A percentile compares a stretch with the other conserved stretches of the same genome.
Evolutionary conservation across 2,113 vertebrate species (phyloP).

Genomic region (Coptodon rendalli): DNA sequence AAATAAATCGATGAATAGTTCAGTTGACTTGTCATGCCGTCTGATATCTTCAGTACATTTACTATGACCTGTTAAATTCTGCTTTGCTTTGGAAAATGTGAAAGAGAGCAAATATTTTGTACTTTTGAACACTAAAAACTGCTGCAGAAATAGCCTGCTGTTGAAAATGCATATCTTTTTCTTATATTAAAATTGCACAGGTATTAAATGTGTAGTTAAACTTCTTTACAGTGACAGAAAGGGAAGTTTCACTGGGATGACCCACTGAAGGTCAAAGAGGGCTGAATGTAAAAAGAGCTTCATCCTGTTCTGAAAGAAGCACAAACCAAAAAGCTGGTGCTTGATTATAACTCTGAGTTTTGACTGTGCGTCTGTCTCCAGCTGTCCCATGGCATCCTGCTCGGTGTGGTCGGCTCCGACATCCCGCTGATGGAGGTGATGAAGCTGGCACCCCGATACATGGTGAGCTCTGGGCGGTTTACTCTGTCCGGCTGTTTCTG

Average conservation of each 20-base stretch:
- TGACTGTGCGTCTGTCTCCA: slow-evolving; percentile 33
- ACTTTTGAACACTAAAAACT: neutral
- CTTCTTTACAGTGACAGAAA: neutral
- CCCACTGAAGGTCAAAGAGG: neutral
- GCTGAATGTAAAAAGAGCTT: neutral
- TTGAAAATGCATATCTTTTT: neutral
- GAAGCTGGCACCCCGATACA: slow-evolving; percentile 88
- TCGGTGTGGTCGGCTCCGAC: slow-evolving; percentile 94
- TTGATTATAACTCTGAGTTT: neutral
- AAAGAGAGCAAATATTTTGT: neutral
- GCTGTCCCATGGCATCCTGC: slow-evolving; percentile 91
- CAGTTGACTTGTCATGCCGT: neutral
- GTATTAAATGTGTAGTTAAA: neutral
- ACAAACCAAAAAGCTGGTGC: neutral
- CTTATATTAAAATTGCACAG: neutral
- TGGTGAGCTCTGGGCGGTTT: slow-evolving; percentile 65
- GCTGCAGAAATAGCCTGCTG: neutral
- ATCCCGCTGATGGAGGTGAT: slow-evolving; percentile 87
- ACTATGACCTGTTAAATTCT: neutral
- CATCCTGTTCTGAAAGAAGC: neutral
- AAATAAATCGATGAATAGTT: neutral
- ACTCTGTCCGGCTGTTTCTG: neutral
- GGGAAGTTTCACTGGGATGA: neutral
- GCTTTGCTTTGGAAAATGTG: neutral
- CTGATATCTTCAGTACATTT: neutral